Percentiles rank a stretch among this genome's conserved stretches.
Evolutionary conservation across 2,797 vertebrate genomes (phyloP).

Genomic region (Knipowitschia caucasica): DNA sequence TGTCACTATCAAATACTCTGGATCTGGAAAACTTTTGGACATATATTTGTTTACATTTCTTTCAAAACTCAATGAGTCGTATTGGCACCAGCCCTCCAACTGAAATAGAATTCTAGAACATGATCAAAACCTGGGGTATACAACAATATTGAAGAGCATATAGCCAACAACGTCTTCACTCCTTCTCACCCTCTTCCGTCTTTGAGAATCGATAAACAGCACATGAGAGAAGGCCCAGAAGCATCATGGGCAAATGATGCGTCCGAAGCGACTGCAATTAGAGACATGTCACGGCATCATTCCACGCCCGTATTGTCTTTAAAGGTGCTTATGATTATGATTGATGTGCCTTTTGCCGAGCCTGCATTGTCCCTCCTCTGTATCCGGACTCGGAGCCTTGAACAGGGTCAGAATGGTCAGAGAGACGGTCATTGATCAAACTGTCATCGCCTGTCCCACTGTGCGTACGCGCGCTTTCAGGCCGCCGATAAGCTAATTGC

Average conservation of each 20-base stretch:
- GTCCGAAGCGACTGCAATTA: conserved; percentile 71
- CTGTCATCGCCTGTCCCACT: conserved; percentile 60
- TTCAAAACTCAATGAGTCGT: too few species aligned
- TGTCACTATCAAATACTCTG: too few species aligned
- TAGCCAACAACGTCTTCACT: neutral
- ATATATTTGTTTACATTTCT: too few species aligned
- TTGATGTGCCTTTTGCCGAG: conserved; percentile 70
- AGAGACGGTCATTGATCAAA: conserved; percentile 71
- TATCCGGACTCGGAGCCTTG: conserved; percentile 55
- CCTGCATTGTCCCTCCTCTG: conserved; percentile 56
- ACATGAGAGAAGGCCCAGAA: neutral
- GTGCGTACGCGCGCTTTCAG: conserved; percentile 16
- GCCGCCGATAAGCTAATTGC: conserved; percentile 68
- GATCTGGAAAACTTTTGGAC: too few species aligned
- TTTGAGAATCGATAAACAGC: neutral
- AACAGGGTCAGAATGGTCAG: conserved; percentile 67
- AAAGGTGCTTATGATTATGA: conserved; percentile 73
- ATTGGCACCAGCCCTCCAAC: too few species aligned
- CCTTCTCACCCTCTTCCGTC: neutral
- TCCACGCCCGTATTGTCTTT: conserved; percentile 68
- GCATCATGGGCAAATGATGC: conserved; percentile 41
- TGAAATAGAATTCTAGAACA: too few species aligned
- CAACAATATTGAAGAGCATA: too few species aligned
- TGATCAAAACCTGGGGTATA: too few species aligned
- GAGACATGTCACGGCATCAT: conserved; percentile 66